Conservation (phyloP, 2,888 invertebrate species). For the Clepsis dumicolana region DNA sequence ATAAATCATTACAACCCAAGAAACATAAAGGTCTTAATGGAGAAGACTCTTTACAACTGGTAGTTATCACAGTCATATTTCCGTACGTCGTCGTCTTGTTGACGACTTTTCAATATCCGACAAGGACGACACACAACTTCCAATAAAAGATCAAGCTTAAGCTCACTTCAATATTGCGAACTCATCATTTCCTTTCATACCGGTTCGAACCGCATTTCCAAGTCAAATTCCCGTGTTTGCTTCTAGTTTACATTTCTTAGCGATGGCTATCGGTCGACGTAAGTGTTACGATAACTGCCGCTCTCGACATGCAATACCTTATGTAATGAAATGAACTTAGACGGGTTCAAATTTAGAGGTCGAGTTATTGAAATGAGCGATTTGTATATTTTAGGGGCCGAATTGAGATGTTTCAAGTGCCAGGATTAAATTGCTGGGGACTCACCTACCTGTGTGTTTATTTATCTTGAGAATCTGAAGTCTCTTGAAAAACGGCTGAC, state of each 20-base stretch:
- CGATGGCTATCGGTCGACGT: slow-evolving; percentile 18
- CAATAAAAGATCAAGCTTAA: background rate
- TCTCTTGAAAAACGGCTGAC: too few species aligned
- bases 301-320: slow-evolving; percentile 31
- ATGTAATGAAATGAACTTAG: slow-evolving; percentile 17
- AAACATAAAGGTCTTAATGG: background rate
- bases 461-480: background rate
- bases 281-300: slow-evolving; percentile 27
- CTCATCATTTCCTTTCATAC: slow-evolving; percentile 38
- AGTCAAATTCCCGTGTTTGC: slow-evolving; percentile 35
- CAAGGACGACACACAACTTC: background rate
- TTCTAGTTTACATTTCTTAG: slow-evolving; percentile 23
- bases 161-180: slow-evolving; percentile 34
- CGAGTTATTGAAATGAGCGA: background rate
- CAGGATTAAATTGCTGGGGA: background rate
- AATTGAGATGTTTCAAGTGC: background rate
- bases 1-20: too few species aligned
- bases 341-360: slow-evolving; percentile 17
- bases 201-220: slow-evolving; percentile 26
- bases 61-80: background rate
- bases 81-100: background rate
- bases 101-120: background rate
- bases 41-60: background rate
- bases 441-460: background rate
- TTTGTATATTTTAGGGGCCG: background rate